Conservation (phyloP, 2,113 vertebrate genomes). For the Phocoena phocoena region DNA sequence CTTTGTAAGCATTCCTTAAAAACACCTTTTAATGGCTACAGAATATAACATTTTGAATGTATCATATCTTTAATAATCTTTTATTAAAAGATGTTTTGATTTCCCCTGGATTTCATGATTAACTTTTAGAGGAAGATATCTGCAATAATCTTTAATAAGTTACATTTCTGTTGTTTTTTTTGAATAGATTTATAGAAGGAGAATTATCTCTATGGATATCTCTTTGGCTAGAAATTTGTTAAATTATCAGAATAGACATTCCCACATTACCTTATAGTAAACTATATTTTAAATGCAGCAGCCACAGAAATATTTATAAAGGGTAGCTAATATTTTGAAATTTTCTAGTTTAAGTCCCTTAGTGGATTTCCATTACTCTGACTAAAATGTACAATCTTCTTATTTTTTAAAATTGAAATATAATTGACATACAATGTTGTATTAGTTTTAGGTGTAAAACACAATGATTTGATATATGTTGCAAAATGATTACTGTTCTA, state of each 20-base stretch:
- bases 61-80: background rate
- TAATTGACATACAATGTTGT: background rate
- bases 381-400: background rate
- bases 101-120: background rate
- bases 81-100: background rate
- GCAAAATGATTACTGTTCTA: background rate
- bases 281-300: background rate
- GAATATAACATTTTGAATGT: background rate
- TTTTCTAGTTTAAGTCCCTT: background rate
- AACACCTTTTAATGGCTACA: background rate
- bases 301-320: background rate
- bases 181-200: background rate
- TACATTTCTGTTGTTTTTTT: background rate
- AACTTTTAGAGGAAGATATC: background rate
- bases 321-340: background rate
- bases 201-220: background rate
- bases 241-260: background rate
- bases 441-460: background rate
- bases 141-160: background rate
- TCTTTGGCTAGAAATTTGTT: background rate
- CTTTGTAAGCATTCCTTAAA: background rate
- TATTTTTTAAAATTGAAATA: background rate
- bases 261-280: background rate
- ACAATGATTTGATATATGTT: background rate
- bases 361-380: background rate